phyloP scores from a whole-genome alignment of 1,140 invertebrate species.

The Bombus picipes region DNA sequence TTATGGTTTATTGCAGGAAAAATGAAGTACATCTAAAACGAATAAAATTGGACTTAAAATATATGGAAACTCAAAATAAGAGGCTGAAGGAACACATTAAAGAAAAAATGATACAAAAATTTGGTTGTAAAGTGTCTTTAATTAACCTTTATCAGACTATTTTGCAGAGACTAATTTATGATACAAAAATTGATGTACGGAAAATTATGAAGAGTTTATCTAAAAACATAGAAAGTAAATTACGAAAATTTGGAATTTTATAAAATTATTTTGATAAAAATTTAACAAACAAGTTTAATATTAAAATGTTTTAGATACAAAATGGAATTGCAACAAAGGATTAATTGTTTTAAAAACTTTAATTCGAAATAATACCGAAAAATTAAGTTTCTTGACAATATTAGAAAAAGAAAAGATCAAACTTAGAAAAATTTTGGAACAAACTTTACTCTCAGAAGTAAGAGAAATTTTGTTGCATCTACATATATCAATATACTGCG shows the following conservation, averaged over 20 bases:
- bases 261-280: constrained; percentile 18
- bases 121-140: constrained; percentile 84
- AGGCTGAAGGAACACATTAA: constrained; percentile 81
- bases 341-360: constrained; percentile 79
- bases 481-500: constrained; percentile 7
- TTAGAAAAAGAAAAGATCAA: constrained; percentile 84
- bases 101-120: constrained; percentile 84
- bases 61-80: constrained; percentile 83
- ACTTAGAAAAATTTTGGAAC: constrained; percentile 77
- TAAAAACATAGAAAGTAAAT: constrained; percentile 76
- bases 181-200: constrained; percentile 81
- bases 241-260: not conserved
- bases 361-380: constrained; percentile 84
- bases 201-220: constrained; percentile 80
- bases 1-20: constrained; percentile 69
- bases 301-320: constrained; percentile 63
- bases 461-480: constrained; percentile 11
- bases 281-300: constrained; percentile 5
- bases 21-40: constrained; percentile 83
- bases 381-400: constrained; percentile 83
- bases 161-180: constrained; percentile 82
- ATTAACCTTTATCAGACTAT: constrained; percentile 84
- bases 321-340: constrained; percentile 72
- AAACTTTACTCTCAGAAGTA: constrained; percentile 67
- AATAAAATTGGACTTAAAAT: constrained; percentile 84